Conservation (phyloP, 2,888 invertebrate species). For the Proisotoma minuta region DNA sequence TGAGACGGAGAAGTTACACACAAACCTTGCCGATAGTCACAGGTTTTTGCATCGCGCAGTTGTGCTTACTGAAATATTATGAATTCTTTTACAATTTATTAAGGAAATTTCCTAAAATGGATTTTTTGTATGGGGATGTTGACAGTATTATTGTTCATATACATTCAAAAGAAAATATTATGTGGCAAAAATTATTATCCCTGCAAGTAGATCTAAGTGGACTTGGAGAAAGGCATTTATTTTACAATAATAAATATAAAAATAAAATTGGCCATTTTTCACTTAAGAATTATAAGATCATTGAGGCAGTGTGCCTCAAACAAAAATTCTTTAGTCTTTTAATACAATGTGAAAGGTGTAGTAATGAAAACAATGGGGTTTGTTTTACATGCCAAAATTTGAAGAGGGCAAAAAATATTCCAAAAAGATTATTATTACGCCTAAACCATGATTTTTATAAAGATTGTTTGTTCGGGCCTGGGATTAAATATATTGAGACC, state of each 20-base stretch:
- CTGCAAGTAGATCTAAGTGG: neutral
- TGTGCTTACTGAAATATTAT: neutral
- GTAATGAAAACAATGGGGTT: neutral
- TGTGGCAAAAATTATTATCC: neutral
- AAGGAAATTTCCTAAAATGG: neutral
- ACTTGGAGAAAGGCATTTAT: neutral
- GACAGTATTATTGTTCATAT: neutral
- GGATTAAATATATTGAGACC: neutral
- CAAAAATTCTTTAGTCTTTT: neutral
- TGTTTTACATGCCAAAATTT: neutral
- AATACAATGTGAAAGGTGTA: neutral
- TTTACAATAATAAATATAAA: neutral
- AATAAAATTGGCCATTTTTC: neutral
- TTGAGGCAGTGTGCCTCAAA: neutral
- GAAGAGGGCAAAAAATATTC: neutral
- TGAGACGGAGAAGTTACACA: neutral
- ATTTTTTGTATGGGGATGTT: neutral
- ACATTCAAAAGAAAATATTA: neutral
- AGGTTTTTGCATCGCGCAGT: neutral
- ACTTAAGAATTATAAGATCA: neutral
- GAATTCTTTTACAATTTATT: neutral
- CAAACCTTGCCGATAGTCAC: neutral
- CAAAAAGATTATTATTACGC: neutral
- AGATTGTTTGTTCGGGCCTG: neutral
- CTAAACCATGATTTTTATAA: neutral